phyloP scores from a whole-genome alignment of 2,888 invertebrate genomes.

The Tinea semifulvella region DNA sequence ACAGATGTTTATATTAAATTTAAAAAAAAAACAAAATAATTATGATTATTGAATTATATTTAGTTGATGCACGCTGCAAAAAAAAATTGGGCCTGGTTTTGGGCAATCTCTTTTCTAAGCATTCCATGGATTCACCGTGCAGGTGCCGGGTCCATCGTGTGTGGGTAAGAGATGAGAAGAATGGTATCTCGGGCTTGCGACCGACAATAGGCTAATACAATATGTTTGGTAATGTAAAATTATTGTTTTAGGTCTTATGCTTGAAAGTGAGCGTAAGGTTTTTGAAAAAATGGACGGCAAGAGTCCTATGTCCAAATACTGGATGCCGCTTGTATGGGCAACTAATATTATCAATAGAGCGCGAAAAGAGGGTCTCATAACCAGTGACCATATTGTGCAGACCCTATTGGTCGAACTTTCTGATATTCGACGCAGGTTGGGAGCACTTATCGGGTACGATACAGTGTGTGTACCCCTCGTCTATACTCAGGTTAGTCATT shows the following conservation, averaged over 20 bases:
- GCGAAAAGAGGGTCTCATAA: constrained; percentile 83
- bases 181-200: too few species aligned
- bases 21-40: too few species aligned
- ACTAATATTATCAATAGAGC: constrained; percentile 91
- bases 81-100: too few species aligned
- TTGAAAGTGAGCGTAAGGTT: constrained; percentile 90
- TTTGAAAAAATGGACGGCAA: constrained; percentile 91
- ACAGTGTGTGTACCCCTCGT: constrained; percentile 92
- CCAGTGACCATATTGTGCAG: constrained; percentile 92
- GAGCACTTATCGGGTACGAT: constrained; percentile 88
- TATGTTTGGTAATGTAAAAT: too few species aligned
- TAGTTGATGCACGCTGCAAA: too few species aligned
- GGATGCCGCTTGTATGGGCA: constrained; percentile 95
- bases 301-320: constrained; percentile 88
- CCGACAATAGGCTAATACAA: too few species aligned
- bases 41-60: too few species aligned
- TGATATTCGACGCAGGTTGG: constrained; percentile 84
- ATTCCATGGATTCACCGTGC: too few species aligned
- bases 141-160: too few species aligned
- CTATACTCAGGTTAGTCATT: constrained; percentile 81
- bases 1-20: too few species aligned
- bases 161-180: too few species aligned
- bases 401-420: constrained; percentile 89
- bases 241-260: constrained; percentile 77
- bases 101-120: too few species aligned